These are phyloP conservation scores for Hypotaenidia philippensis DNA, from an alignment of 2,797 vertebrate genomes.

Conservation along the genomic window DNA sequence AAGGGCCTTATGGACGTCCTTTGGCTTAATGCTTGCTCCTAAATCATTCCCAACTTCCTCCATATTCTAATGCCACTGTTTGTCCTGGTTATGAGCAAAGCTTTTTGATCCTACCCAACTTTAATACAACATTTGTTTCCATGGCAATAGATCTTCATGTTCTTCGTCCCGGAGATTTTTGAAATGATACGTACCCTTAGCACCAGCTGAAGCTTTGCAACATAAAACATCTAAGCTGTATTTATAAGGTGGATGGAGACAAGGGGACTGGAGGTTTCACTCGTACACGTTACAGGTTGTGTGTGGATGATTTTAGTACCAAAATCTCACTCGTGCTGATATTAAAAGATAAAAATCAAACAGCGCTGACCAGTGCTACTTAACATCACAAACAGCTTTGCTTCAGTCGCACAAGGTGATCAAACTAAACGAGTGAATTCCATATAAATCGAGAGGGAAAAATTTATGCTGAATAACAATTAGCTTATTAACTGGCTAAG, in stretches of 20 bases:
- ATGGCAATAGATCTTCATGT: conserved; percentile 69
- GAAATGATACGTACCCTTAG: conserved; percentile 17
- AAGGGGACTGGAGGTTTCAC: conserved; percentile 7
- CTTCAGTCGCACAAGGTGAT: conserved; percentile 34
- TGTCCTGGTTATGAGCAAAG: conserved; percentile 62
- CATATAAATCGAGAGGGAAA: conserved; percentile 14
- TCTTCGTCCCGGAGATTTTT: conserved; percentile 65
- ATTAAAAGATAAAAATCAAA: conserved; percentile 3
- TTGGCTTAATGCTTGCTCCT: conserved; percentile 1
- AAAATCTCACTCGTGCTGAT: background rate
- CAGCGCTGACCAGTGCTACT: background rate
- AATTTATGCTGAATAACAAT: conserved; percentile 50
- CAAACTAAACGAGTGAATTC: conserved; percentile 50
- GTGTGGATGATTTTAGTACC: background rate
- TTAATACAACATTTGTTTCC: conserved; percentile 77
- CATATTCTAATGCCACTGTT: conserved; percentile 70
- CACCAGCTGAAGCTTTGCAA: conserved; percentile 36
- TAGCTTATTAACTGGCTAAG: conserved; percentile 27
- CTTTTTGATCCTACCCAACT: conserved; percentile 72
- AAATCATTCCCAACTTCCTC: conserved; percentile 65
- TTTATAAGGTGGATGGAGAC: conserved; percentile 36
- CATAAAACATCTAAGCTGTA: conserved; percentile 19
- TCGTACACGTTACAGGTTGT: background rate
- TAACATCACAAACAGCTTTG: conserved; percentile 8
- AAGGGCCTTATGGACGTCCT: conserved; percentile 45